These are phyloP conservation scores for Elysia chlorotica DNA, from an alignment of 1,140 invertebrate species.

Conservation along the genomic window DNA sequence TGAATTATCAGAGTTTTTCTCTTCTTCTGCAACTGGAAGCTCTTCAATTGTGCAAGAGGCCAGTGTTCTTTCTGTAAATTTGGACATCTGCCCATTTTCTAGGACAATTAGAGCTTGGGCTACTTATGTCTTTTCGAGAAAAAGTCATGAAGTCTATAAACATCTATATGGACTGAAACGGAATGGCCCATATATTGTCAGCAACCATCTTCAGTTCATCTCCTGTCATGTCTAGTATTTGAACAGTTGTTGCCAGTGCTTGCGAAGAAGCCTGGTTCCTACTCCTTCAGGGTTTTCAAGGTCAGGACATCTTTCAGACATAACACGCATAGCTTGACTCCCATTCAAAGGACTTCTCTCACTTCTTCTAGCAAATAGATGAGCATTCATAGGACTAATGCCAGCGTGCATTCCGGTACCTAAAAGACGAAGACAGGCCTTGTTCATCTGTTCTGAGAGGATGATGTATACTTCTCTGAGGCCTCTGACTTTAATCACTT, in stretches of 20 bases:
- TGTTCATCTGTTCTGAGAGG: conserved; percentile 13
- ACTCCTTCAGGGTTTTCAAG: not conserved
- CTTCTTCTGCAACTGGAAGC: not conserved
- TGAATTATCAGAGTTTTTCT: too few relatives aligned
- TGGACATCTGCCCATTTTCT: conserved; percentile 23
- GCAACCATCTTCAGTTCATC: conserved; percentile 29
- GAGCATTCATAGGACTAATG: not conserved
- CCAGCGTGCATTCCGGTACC: not conserved
- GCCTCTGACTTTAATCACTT: conserved; percentile 23
- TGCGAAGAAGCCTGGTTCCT: conserved; percentile 9
- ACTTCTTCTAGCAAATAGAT: not conserved
- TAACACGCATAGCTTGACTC: not conserved
- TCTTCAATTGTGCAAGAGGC: not conserved
- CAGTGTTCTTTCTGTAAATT: conserved; percentile 21
- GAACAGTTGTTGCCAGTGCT: conserved; percentile 24
- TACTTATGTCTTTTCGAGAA: conserved; percentile 25
- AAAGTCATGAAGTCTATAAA: conserved; percentile 21
- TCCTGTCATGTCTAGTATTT: conserved; percentile 29
- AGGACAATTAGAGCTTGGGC: conserved; percentile 20
- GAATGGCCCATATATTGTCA: conserved; percentile 32
- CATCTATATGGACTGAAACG: conserved; percentile 22
- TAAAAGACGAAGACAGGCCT: not conserved
- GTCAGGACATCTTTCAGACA: conserved; percentile 15
- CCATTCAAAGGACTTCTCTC: not conserved
- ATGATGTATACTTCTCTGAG: conserved; percentile 27